Base-by-base conservation (phyloP, 2,113 vertebrate species). In the Rhombomys opimus region DNA sequence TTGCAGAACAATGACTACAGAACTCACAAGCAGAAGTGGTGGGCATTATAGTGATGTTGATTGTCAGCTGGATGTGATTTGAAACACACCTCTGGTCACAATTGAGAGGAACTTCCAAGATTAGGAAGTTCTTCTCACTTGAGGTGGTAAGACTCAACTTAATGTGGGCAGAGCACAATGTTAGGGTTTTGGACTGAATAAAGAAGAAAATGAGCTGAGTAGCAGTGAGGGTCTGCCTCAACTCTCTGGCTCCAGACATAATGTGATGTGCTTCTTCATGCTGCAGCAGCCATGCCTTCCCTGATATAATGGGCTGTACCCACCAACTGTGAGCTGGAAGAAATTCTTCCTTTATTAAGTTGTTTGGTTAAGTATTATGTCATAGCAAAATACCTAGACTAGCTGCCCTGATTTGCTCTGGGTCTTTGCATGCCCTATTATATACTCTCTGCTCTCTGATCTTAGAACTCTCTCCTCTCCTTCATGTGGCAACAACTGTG, bases 21-120 rank as follows among this genome's bases (percentile, higher is more conserved):
- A 50, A 73, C 3, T 7, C 14, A 23, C 3, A 22, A 9, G 50
- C n/a, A 8, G 9, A 4, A 0, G 12, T 23, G 7, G 18, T 32
- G 22, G 46, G 9, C 61, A 35, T 14, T 2, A 1, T 22, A 54
- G 17, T 38, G 27, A 54, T 18, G 14, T 20, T 54, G 50, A 12
- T 23, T n/a, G 20, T n/a, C 32, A 61, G 14, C 35, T 38, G n/a
- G 32, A 22, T 35, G 9, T 15, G 5, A 57, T 57, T 38, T 17
- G 54, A 38, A 80, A 80, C 77, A 80, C 35, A 80, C 30, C 50
- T 35, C 77, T 80, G 32, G 20, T 2, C 54, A n/a, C 11, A 23
- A 35, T 9, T 59, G 20, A 59, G 80, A 59, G 32, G 54, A 35
- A 82, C 0, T 82, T 82, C 20, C 11, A 59, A 38, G 54, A n/a